Conservation (phyloP, 2,113 vertebrate genomes). For the Pimephales promelas region DNA sequence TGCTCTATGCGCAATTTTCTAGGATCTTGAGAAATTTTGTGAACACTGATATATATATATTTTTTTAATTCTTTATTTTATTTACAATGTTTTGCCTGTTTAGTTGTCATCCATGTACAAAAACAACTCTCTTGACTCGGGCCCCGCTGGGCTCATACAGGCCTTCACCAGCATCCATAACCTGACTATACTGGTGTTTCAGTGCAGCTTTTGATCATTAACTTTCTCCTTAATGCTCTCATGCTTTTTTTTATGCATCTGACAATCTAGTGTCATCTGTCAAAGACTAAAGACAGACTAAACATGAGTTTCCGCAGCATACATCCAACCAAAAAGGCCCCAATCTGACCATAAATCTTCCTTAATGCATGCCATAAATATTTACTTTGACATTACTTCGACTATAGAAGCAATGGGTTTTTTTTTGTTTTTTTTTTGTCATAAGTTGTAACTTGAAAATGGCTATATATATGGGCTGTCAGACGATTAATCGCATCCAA, state of each 20-base stretch:
- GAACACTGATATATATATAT: too few relatives aligned
- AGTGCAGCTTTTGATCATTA: not conserved
- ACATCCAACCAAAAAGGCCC: not conserved
- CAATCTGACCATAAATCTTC: not conserved
- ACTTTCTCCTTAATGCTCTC: not conserved
- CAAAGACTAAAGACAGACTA: constrained; percentile 2
- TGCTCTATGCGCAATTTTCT: too few relatives aligned
- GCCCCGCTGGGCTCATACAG: not conserved
- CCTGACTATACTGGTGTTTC: not conserved
- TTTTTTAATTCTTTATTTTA: too few relatives aligned
- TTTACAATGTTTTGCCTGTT: too few relatives aligned
- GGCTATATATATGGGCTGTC: too few relatives aligned
- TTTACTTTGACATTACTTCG: not conserved
- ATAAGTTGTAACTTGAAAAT: too few relatives aligned
- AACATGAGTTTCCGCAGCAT: not conserved
- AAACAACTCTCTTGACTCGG: not conserved
- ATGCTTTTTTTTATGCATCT: not conserved
- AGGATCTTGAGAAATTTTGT: too few relatives aligned
- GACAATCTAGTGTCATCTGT: not conserved
- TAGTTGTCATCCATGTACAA: too few relatives aligned
- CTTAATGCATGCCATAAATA: not conserved
- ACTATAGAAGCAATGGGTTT: not conserved
- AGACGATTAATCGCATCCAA: too few relatives aligned
- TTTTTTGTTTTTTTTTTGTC: too few relatives aligned
- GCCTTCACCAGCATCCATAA: not conserved